Evolutionary conservation across 2,888 invertebrate species (phyloP).

Genomic region (Nomada fabriciana): DNA sequence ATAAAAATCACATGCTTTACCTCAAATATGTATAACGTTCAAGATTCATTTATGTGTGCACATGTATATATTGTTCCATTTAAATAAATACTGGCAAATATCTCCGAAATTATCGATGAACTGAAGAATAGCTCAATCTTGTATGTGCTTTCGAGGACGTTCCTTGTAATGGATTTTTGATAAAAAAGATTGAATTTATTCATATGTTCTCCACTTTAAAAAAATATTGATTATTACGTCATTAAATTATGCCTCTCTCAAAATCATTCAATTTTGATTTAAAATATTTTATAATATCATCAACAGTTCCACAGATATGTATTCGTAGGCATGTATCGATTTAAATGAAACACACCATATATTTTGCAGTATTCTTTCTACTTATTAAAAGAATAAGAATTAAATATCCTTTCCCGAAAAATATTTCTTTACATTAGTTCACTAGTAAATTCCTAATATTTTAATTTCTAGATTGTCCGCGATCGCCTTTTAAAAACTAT

Average conservation of each 20-base stretch:
- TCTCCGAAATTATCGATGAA: too few relatives aligned
- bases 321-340: too few relatives aligned
- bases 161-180: too few relatives aligned
- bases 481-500: conserved; percentile 31
- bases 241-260: too few relatives aligned
- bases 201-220: too few relatives aligned
- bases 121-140: too few relatives aligned
- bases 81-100: background rate
- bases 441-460: conserved; percentile 39
- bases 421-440: conserved; percentile 44
- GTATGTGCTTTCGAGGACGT: too few relatives aligned
- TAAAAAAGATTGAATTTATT: too few relatives aligned
- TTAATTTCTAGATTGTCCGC: conserved; percentile 47
- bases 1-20: conserved; percentile 30
- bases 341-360: background rate
- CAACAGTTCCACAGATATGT: too few relatives aligned
- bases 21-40: conserved; percentile 39
- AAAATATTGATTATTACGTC: too few relatives aligned
- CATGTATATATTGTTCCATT: conserved; percentile 23
- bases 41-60: conserved; percentile 46
- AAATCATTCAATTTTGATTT: too few relatives aligned
- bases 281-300: too few relatives aligned
- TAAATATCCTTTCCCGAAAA: conserved; percentile 42
- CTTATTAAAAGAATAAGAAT: conserved; percentile 52
- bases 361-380: conserved; percentile 31